Conservation (phyloP, 2,888 invertebrate genomes). For the Scrobipalpa costella region DNA sequence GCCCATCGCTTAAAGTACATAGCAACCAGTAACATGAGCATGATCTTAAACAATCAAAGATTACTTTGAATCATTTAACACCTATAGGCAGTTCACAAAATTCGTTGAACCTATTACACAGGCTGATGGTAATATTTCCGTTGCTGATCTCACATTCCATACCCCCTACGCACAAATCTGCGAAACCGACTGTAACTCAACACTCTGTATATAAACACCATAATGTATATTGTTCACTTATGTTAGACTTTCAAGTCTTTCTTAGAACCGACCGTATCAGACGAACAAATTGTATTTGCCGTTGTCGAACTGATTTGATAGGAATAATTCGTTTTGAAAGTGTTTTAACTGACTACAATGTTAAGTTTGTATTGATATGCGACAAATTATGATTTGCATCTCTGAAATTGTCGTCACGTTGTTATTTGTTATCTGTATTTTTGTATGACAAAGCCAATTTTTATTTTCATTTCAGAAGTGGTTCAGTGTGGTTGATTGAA, state of each 20-base stretch:
- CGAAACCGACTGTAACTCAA: slow-evolving; percentile 34
- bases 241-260: slow-evolving; percentile 13
- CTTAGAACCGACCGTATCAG: slow-evolving; percentile 15
- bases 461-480: too few species aligned
- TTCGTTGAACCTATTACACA: slow-evolving; percentile 1
- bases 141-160: background rate
- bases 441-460: too few species aligned
- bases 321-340: background rate
- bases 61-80: background rate
- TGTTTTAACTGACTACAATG: background rate
- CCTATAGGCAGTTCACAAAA: background rate
- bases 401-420: background rate
- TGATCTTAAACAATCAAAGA: background rate
- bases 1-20: too few species aligned
- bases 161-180: slow-evolving; percentile 37
- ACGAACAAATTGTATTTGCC: slow-evolving; percentile 6
- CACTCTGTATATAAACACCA: slow-evolving; percentile 37
- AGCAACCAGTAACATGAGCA: too few species aligned
- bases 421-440: too few species aligned
- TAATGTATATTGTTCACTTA: background rate
- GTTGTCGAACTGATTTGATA: background rate
- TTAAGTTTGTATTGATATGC: background rate
- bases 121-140: slow-evolving; percentile 15
- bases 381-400: background rate
- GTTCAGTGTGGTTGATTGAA: too few species aligned